Base-by-base conservation (phyloP, 2,888 invertebrate genomes). In the Blastobasis lacticolella region DNA sequence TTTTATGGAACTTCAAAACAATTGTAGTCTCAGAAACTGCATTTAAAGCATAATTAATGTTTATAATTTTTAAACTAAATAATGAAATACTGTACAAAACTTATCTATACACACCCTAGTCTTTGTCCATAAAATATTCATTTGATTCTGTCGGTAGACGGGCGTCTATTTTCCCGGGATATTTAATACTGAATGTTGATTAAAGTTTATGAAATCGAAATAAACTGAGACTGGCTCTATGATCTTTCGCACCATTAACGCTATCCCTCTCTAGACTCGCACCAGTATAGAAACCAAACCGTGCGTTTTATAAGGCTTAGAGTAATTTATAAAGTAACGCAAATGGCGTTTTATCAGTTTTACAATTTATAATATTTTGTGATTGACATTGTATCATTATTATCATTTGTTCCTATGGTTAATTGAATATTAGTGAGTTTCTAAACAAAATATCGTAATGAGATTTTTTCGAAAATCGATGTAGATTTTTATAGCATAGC, bases 351-450 rank as follows among this genome's bases (percentile, higher is more conserved):
- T 73, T 66, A 79, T 76, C 78, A 75, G 72, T 78, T 82, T 78
- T 76, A 80, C 74, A 9, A 80, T 78, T 80, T 75, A 81, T 84
- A 71, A 70, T 75, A 71, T 64, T 77, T 81, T 84, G 85, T 87
- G 87, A 87, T 86, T 84, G 81, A 86, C 82, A 81, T 81, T 53
- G 23, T 23, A 23, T 51, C 45, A 51, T 51, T 80, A 75, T 78
- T 81, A 77, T 84, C 80, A 79, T 82, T 79, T 84, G 87, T 88
- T 88, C 87, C 87, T 88, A 87, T 85, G 79, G 79, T 86, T 73
- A 83, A 73, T 72, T 76, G 77, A 69, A 66, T 66, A 64, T 64
- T 82, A 78, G 78, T 81, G 75, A 75, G 73, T 75, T 65, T 66
- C 67, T 66, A 66, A 66, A 58, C 59, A 66, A 67, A 76, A 82